A percentile compares a stretch with the other conserved stretches of the same genome.
Conservation (phyloP, 64 coral and sea anemone genomes). For the Pachyseris speciosa region DNA sequence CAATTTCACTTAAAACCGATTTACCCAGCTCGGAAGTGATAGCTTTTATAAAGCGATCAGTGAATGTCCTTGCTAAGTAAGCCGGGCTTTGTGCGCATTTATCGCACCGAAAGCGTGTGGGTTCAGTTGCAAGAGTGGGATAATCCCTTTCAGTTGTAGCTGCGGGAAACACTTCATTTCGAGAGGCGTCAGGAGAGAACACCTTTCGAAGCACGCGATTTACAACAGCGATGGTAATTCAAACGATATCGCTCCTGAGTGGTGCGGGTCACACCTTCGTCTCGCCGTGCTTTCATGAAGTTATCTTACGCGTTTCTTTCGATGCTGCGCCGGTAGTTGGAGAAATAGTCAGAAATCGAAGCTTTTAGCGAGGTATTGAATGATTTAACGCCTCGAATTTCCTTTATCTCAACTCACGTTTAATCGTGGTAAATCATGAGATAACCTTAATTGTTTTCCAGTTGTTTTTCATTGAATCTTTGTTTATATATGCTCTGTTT, state of each 20-base stretch:
- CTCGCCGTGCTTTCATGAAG: background rate
- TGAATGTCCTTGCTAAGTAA: background rate
- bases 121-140: background rate
- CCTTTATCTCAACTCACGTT: background rate
- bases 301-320: background rate
- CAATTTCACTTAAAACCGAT: background rate
- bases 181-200: background rate
- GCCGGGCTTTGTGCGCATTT: background rate
- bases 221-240: background rate
- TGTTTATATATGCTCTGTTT: background rate
- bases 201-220: slow-evolving; percentile 1
- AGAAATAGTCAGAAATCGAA: background rate
- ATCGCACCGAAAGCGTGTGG: background rate
- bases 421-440: background rate
- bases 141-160: slow-evolving; percentile 30
- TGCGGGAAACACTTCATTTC: slow-evolving; percentile 25
- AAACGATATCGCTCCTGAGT: background rate
- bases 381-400: background rate
- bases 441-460: background rate
- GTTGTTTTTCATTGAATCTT: background rate
- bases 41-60: background rate
- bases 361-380: background rate
- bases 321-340: background rate
- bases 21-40: background rate
- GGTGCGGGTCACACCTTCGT: background rate